These are phyloP conservation scores for Heliconius sara DNA, from an alignment of 2,888 invertebrate genomes.

Conservation along the genomic window DNA sequence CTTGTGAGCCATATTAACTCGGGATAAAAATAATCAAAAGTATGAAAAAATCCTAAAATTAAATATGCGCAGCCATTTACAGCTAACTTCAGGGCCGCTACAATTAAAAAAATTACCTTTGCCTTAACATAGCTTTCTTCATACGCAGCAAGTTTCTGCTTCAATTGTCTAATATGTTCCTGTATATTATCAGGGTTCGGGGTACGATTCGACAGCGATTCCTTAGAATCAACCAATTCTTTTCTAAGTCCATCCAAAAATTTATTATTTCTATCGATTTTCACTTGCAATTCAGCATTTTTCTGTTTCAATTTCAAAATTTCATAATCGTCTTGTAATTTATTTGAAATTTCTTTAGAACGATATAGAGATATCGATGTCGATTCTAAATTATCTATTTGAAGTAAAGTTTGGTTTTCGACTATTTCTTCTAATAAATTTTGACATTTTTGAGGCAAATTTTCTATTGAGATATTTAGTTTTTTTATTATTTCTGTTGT, in stretches of 20 bases:
- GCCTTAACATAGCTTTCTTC: slow-evolving; percentile 71
- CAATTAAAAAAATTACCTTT: slow-evolving; percentile 57
- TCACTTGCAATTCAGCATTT: slow-evolving; percentile 63
- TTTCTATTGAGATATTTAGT: slow-evolving; percentile 66
- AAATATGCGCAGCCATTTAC: no score
- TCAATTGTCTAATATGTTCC: slow-evolving; percentile 69
- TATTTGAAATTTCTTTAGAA: slow-evolving; percentile 58
- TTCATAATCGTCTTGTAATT: slow-evolving; percentile 69
- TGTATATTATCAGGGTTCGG: slow-evolving; percentile 70
- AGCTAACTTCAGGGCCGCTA: no score
- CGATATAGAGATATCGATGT: slow-evolving; percentile 63
- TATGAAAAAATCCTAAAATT: no score
- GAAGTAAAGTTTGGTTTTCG: slow-evolving; percentile 54
- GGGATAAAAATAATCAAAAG: no score
- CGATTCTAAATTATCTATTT: slow-evolving; percentile 63
- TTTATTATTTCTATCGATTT: slow-evolving; percentile 69
- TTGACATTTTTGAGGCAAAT: slow-evolving; percentile 68
- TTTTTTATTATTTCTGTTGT: slow-evolving; percentile 64
- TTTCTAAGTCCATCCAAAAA: slow-evolving; percentile 62
- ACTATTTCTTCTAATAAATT: slow-evolving; percentile 60
- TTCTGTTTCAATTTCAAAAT: slow-evolving; percentile 70
- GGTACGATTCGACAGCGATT: slow-evolving; percentile 57
- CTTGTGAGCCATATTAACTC: no score
- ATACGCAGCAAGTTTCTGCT: slow-evolving; percentile 70
- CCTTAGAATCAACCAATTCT: slow-evolving; percentile 65